phyloP scores from a whole-genome alignment of 2,797 vertebrate genomes.

The Poeciliopsis gracilis region DNA sequence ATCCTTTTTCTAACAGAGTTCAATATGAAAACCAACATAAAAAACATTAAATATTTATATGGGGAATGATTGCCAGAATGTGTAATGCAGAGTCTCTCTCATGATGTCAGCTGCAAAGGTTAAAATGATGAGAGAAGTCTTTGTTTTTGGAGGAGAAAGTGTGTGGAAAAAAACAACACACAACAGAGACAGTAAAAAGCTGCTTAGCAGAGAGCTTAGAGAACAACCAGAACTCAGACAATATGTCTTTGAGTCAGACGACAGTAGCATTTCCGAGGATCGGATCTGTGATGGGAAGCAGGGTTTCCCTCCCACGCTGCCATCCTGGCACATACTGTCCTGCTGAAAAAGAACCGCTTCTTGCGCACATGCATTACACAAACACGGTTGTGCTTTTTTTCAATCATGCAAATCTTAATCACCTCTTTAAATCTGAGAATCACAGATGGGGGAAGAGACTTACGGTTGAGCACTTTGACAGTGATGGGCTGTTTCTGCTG shows the following conservation, averaged over 20 bases:
- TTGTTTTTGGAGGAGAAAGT: constrained; percentile 54
- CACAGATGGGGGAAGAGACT: constrained; percentile 63
- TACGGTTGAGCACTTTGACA: constrained; percentile 92
- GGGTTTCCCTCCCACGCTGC: constrained; percentile 59
- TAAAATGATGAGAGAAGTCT: constrained; percentile 47
- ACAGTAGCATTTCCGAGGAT: constrained; percentile 57
- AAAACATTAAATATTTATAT: constrained; percentile 7
- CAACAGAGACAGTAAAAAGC: constrained; percentile 47
- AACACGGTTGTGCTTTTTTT: constrained; percentile 1
- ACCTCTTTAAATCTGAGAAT: not conserved
- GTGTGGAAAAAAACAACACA: constrained; percentile 36
- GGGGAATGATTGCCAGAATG: constrained; percentile 15
- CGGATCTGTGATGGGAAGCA: constrained; percentile 59
- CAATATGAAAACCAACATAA: constrained; percentile 38
- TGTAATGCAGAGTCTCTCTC: constrained; percentile 8
- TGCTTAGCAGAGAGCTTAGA: constrained; percentile 52
- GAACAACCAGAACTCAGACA: constrained; percentile 51
- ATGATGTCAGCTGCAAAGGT: constrained; percentile 17
- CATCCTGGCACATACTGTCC: constrained; percentile 18
- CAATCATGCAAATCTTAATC: constrained; percentile 24
- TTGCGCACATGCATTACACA: constrained; percentile 8
- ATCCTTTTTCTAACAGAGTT: constrained; percentile 36
- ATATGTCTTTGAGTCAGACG: constrained; percentile 69
- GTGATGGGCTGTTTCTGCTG: constrained; percentile 98
- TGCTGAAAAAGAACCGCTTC: constrained; percentile 20